A percentile compares a stretch with the other conserved stretches of the same genome.
Evolutionary conservation across 2,888 invertebrate species (phyloP).

Genomic region (Polylopha cassiicola): DNA sequence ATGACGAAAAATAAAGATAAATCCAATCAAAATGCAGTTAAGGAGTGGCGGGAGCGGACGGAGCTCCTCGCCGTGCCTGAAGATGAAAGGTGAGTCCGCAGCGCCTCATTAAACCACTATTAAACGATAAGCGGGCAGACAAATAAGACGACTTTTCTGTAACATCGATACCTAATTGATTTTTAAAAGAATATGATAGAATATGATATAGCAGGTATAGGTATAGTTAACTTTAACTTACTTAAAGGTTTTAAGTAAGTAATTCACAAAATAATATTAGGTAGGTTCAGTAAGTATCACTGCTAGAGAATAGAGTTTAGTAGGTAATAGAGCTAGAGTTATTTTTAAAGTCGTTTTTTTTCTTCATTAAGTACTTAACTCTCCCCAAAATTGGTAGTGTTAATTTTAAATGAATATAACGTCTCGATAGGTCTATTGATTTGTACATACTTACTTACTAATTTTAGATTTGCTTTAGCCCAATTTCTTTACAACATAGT

Average conservation of each 20-base stretch:
- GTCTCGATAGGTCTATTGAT: no score
- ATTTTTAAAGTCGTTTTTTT: no score
- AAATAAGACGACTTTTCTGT: conserved; percentile 51
- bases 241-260: neutral
- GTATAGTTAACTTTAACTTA: no score
- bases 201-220: no score
- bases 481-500: no score
- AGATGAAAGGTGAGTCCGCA: conserved; percentile 71
- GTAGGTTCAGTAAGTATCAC: neutral
- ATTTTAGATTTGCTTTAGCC: no score
- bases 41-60: conserved; percentile 58
- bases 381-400: no score
- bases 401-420: no score
- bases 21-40: conserved; percentile 56
- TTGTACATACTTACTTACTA: no score
- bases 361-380: no score
- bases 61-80: conserved; percentile 68
- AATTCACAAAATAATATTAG: neutral
- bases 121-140: conserved; percentile 50
- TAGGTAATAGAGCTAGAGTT: no score
- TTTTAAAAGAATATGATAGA: neutral
- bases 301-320: no score
- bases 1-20: conserved; percentile 67
- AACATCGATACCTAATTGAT: conserved; percentile 22
- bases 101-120: conserved; percentile 67